Evolutionary conservation across 2,113 vertebrate genomes (phyloP), one percentile per base, ranked within the genome.

Genomic region (Balaenoptera acutorostrata): DNA sequence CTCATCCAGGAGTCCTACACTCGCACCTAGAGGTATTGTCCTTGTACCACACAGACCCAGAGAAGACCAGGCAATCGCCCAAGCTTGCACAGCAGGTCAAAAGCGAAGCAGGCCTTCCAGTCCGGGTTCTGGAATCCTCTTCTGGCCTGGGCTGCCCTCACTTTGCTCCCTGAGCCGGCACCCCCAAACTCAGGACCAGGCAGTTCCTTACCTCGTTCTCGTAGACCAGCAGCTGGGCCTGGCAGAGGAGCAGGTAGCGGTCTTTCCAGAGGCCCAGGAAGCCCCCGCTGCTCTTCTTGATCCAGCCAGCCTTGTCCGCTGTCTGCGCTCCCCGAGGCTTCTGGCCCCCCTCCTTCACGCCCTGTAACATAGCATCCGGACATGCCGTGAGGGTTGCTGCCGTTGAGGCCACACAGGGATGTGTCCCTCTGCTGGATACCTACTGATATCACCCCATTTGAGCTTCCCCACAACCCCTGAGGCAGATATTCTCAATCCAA

Each of bases 231-330:
- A 99, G 97, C 98, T 99, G 99, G 0, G 99, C 99, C 97, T 98
- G 99, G 89, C 98, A 98, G 96, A 99, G 98, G 27, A 99, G 99
- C 97, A 99, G 96, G 97, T 99, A 99, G n/a, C 99, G 99, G 88
- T 99, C 99, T 97, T 99, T 99, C 98, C 99, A 99, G 97, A 98
- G 97, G 2, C 99, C 98, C 97, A 99, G 93, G 75, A 99, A 94
- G 18, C 98, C 99, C 6, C 99, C 99, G 0, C 99, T 98, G 97
- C 98, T 99, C 98, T 99, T 99, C 98, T 99, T 99, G 97, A 99
- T 95, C 99, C 99, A 99, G 96, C 99, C 99, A 0, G 99, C 99
- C 96, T 99, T 99, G 92, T 99, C 99, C 9, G 98, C 97, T 0
- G 96, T 98, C 21, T 93, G 98, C 9, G 98, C 90, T 95, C 98